A percentile compares a stretch with the other conserved stretches of the same genome.
phyloP scores from a whole-genome alignment of 2,888 invertebrate genomes.

The Machimus rusticus region DNA sequence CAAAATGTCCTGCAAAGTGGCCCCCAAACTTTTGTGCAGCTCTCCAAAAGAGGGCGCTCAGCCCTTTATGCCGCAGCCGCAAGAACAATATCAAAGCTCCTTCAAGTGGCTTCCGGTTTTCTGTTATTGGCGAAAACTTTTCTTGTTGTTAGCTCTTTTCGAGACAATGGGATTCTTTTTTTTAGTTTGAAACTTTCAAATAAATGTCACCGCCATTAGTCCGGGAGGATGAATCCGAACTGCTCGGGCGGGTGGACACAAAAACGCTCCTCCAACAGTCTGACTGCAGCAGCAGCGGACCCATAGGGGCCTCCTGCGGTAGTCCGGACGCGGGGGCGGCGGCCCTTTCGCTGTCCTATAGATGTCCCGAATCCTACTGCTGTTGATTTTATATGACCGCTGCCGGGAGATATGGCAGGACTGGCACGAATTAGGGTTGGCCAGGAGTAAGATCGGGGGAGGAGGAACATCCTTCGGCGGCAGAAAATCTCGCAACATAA shows the following conservation, averaged over 20 bases:
- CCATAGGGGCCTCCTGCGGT: background rate
- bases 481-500: conserved; percentile 18
- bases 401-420: background rate
- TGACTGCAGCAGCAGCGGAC: background rate
- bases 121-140: conserved; percentile 36
- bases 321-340: background rate
- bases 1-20: conserved; percentile 20
- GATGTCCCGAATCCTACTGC: background rate
- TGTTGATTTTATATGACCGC: background rate
- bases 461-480: background rate
- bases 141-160: conserved; percentile 23
- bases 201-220: conserved; percentile 37
- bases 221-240: background rate
- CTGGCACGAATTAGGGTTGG: background rate
- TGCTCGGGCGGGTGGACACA: background rate
- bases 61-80: background rate
- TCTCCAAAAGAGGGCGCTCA: background rate
- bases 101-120: conserved; percentile 36
- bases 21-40: conserved; percentile 12
- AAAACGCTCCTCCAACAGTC: background rate
- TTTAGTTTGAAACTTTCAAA: conserved; percentile 28
- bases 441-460: background rate
- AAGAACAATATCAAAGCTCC: conserved; percentile 28
- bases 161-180: conserved; percentile 17
- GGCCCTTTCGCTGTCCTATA: background rate